Evolutionary conservation across 2,113 vertebrate genomes (phyloP).

Genomic region (Phycodurus eques): DNA sequence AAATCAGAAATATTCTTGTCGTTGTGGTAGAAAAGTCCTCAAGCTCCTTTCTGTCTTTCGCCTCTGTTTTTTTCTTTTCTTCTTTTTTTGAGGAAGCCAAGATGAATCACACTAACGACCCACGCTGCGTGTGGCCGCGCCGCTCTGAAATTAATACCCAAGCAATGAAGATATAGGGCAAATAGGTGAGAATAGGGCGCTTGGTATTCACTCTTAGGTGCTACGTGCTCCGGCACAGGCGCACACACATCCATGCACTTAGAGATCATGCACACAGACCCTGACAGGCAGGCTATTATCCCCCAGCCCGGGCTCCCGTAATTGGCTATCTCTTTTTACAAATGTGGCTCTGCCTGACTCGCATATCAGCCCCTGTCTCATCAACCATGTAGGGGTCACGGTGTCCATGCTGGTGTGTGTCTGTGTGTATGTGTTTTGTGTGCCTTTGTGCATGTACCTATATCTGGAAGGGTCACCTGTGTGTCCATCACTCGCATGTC

Average conservation of each 20-base stretch:
- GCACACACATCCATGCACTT: conserved; percentile 39
- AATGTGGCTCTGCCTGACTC: conserved; percentile 75
- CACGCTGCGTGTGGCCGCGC: conserved; percentile 59
- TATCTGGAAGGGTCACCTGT: conserved; percentile 53
- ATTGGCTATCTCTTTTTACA: conserved; percentile 83
- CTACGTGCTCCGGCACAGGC: conserved; percentile 54
- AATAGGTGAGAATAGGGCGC: conserved; percentile 81
- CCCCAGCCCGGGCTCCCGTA: conserved; percentile 76
- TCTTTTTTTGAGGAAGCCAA: conserved; percentile 44
- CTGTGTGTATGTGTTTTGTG: conserved; percentile 19
- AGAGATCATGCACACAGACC: conserved; percentile 56
- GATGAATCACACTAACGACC: conserved; percentile 75
- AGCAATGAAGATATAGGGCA: conserved; percentile 79
- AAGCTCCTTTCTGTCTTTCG: conserved; percentile 38
- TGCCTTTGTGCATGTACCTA: conserved; percentile 19
- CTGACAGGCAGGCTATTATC: conserved; percentile 81
- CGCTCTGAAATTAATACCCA: conserved; percentile 82
- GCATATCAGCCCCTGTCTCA: conserved; percentile 71
- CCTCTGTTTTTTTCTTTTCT: conserved; percentile 35
- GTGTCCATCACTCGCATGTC: conserved; percentile 58
- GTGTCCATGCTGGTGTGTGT: conserved; percentile 47
- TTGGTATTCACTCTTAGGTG: conserved; percentile 66
- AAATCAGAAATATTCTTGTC: conserved; percentile 49
- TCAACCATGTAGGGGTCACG: conserved; percentile 71
- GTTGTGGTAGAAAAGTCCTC: conserved; percentile 38